Percentiles rank a stretch among this genome's conserved stretches.
phyloP scores from a whole-genome alignment of 2,113 vertebrate species.

The Peromyscus polionotus region DNA sequence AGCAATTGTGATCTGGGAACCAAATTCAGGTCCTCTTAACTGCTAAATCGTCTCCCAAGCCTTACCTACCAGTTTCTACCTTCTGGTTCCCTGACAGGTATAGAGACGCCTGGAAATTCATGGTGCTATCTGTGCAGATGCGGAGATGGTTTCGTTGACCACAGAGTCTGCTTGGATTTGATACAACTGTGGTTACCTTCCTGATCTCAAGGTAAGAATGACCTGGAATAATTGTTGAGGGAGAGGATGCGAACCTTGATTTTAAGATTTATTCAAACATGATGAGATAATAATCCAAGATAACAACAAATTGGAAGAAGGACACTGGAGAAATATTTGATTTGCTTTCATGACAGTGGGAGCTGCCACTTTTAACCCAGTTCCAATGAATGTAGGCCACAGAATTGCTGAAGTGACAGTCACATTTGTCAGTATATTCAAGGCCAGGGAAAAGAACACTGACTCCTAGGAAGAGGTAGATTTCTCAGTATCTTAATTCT shows the following conservation, averaged over 20 bases:
- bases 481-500: background rate
- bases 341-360: background rate
- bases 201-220: background rate
- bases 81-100: background rate
- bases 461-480: background rate
- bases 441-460: background rate
- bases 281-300: background rate
- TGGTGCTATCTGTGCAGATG: background rate
- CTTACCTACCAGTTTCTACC: background rate
- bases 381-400: conserved; percentile 12
- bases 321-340: background rate
- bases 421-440: background rate
- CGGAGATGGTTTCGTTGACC: background rate
- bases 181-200: background rate
- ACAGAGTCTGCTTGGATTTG: background rate
- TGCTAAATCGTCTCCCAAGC: background rate
- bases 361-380: background rate
- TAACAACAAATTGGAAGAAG: conserved; percentile 2
- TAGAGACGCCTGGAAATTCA: background rate
- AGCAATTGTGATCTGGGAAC: background rate
- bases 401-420: conserved; percentile 22
- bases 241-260: background rate
- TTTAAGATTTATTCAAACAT: background rate
- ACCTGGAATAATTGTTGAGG: background rate
- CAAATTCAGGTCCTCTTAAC: background rate